Base-by-base conservation (phyloP, 2,797 vertebrate species). In the Rhodeus uyekii region DNA sequence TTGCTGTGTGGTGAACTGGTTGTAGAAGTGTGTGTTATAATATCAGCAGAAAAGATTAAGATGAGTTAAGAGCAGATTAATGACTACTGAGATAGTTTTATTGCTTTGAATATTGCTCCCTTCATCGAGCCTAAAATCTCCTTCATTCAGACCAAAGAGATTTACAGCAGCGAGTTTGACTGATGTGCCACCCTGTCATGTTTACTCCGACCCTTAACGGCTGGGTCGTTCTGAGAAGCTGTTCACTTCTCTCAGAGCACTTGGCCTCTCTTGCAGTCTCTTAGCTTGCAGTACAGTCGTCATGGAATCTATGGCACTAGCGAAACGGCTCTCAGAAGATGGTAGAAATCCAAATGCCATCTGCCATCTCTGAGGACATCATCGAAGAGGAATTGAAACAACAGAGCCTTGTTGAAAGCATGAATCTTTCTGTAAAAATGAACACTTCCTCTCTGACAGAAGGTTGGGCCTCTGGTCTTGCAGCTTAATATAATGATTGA, bases 131-230 rank as follows among this genome's bases (percentile, higher is more conserved):
- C 22, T 34, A 75, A 65, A 76, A 67, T 64, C 61, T 73, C 71
- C 60, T 60, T 81, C 74, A 81, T 38, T 86, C 19, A 75, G 22
- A 27, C 18, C 60, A 14, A 32, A 64, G 48, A 64, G 34, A 63
- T 65, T 34, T 50, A 75, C 74, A 7, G 8, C 48, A 5, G 22
- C 55, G 34, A 69, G 68, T 78, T 46, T 69, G 55, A 81, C 53
- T 32, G 69, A 74, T 78, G 50, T 68, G 53, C 73, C 68, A 75
- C 38, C 50, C 61, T 73, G 48, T 77, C 50, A 77, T 78, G 67
- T 85, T 87, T 83, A 85, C 63, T 75, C 24, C 36, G 27, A 84
- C 68, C 80, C 38, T 61, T 42, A 82, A 76, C 46, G 44, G 44
- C 46, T 24, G 19, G 29, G 22, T 60, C 32, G 19, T 85, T 83